Evolutionary conservation across 2,888 invertebrate genomes (phyloP).

Genomic region (Caenorhabditis sp.): DNA sequence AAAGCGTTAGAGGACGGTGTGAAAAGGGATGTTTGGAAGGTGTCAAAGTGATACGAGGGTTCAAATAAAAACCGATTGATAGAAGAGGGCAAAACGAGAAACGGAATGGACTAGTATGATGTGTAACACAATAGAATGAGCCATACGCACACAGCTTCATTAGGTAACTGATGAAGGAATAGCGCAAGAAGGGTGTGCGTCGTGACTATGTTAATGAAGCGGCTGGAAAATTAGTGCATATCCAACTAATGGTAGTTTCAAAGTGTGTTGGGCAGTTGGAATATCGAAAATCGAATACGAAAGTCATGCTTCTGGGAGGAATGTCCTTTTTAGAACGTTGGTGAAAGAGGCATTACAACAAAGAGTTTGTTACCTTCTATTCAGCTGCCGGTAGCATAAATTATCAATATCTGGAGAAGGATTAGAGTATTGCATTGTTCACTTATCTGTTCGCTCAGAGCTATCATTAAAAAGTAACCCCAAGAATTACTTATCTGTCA

Average conservation of each 20-base stretch:
- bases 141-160: conserved; percentile 17
- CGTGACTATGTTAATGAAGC: conserved; percentile 33
- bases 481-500: no score
- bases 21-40: conserved; percentile 11
- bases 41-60: conserved; percentile 24
- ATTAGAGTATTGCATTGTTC: no score
- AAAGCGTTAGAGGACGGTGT: conserved; percentile 53
- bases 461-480: no score
- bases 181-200: neutral
- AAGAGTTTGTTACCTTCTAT: conserved; percentile 27
- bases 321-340: neutral
- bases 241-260: conserved; percentile 31
- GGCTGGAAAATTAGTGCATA: conserved; percentile 40
- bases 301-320: conserved; percentile 20
- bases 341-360: conserved; percentile 43
- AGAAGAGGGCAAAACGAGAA: conserved; percentile 30
- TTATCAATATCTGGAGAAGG: neutral
- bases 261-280: neutral
- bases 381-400: conserved; percentile 26
- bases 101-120: conserved; percentile 27
- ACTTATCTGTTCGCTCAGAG: no score
- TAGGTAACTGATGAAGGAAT: neutral
- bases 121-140: conserved; percentile 28
- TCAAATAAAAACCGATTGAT: conserved; percentile 39
- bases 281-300: conserved; percentile 3